These are phyloP conservation scores for Prunella himalayana DNA, from an alignment of 2,113 vertebrate species.

Conservation along the genomic window DNA sequence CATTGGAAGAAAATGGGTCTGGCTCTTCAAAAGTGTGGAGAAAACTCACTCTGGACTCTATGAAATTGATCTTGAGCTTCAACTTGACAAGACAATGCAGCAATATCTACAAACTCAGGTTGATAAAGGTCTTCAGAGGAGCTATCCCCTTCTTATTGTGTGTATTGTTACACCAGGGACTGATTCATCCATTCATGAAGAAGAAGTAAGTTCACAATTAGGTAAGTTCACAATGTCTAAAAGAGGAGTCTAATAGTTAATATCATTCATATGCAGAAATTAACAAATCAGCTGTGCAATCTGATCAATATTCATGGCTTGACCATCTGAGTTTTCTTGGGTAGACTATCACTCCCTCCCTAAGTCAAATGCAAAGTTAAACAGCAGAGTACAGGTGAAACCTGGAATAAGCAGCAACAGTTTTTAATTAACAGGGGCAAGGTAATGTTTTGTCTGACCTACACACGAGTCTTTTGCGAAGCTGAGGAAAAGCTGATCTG, in stretches of 20 bases:
- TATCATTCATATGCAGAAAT: not conserved
- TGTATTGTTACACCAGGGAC: accelerated
- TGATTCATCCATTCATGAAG: not conserved
- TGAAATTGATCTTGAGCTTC: not conserved
- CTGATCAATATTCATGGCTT: not conserved
- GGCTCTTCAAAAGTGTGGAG: not conserved
- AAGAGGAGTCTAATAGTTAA: not conserved
- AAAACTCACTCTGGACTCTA: not conserved
- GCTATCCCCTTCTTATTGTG: not conserved
- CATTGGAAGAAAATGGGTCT: not conserved
- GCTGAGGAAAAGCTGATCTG: not conserved
- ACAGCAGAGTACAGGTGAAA: not conserved
- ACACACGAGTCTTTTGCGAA: not conserved
- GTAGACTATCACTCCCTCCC: not conserved
- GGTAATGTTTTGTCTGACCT: not conserved
- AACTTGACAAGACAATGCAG: not conserved
- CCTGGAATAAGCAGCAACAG: not conserved
- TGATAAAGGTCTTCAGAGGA: not conserved
- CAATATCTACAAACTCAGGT: not conserved
- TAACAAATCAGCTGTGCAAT: not conserved
- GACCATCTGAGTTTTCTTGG: not conserved
- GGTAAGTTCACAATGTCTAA: not conserved
- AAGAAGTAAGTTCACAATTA: not conserved
- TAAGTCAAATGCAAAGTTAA: not conserved
- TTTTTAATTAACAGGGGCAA: not conserved